phyloP scores from a whole-genome alignment of 2,113 vertebrate species.

The Peucedramus taeniatus region DNA sequence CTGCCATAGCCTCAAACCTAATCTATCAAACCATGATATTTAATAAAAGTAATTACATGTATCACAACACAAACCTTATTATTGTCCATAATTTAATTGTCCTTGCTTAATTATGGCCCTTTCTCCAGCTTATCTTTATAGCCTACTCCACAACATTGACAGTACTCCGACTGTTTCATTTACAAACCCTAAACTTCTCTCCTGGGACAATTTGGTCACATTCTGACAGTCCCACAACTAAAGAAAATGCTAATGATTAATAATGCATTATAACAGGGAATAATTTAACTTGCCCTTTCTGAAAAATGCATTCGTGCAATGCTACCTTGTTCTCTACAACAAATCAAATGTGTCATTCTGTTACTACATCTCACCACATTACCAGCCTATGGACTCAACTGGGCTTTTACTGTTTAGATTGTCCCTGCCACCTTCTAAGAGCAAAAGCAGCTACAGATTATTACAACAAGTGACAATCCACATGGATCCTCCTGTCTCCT shows the following conservation, averaged over 20 bases:
- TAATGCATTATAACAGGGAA: not conserved
- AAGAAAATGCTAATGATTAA: not conserved
- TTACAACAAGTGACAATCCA: not conserved
- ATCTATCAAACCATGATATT: slow-evolving; percentile 51
- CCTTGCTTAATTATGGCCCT: not conserved
- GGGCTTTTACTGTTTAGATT: not conserved
- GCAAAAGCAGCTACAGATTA: not conserved
- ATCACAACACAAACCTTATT: slow-evolving; percentile 37
- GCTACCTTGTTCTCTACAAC: not conserved
- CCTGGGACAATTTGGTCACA: slow-evolving; percentile 1
- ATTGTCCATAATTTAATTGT: slow-evolving; percentile 55
- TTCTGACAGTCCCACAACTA: not conserved
- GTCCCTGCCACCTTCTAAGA: not conserved
- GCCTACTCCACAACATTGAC: not conserved
- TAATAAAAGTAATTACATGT: slow-evolving; percentile 52
- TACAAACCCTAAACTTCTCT: slow-evolving; percentile 2
- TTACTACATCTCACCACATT: not conserved
- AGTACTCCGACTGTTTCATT: not conserved
- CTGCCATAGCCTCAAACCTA: slow-evolving; percentile 32
- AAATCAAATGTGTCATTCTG: not conserved
- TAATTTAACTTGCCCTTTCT: not conserved
- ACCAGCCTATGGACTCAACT: not conserved
- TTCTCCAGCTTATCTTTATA: not conserved
- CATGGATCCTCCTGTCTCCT: not conserved
- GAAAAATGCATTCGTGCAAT: not conserved